A percentile compares a stretch with the other conserved stretches of the same genome.
phyloP scores from a whole-genome alignment of 2,888 invertebrate genomes.

The Selenia dentaria region DNA sequence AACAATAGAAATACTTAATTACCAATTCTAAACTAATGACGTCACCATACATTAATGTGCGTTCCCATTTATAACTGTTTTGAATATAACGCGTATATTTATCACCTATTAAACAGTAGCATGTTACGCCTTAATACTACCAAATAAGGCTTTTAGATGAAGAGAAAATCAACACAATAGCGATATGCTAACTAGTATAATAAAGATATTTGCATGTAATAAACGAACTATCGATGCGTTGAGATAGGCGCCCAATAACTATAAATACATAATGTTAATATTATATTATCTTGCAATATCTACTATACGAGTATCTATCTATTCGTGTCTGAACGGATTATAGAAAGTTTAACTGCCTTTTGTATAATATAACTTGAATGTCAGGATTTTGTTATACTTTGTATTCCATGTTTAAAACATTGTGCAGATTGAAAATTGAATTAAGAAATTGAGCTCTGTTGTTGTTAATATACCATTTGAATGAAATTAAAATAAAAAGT shows the following conservation, averaged over 20 bases:
- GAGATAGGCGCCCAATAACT: conserved; percentile 15
- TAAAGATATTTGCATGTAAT: conserved; percentile 16
- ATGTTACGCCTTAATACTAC: conserved; percentile 5
- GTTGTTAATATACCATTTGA: no score
- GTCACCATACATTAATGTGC: no score
- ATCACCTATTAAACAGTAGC: not conserved
- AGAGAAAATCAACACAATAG: conserved; percentile 15
- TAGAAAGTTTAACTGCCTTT: conserved; percentile 15
- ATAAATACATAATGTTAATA: conserved; percentile 16
- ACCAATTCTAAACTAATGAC: no score
- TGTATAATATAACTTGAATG: conserved; percentile 2
- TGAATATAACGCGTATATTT: no score
- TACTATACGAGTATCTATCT: not conserved
- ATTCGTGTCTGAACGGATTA: conserved; percentile 5
- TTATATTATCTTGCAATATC: conserved; percentile 12
- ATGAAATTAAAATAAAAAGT: no score
- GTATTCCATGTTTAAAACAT: no score
- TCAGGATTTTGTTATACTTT: no score
- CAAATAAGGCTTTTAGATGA: conserved; percentile 14
- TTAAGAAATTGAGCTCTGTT: no score
- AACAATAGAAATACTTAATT: no score
- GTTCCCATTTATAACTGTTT: no score
- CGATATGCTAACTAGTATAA: conserved; percentile 11
- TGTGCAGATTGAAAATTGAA: no score
- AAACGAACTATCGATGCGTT: conserved; percentile 4